These are phyloP conservation scores for Cephalopterus ornatus DNA, from an alignment of 2,113 vertebrate species.

Conservation along the genomic window DNA sequence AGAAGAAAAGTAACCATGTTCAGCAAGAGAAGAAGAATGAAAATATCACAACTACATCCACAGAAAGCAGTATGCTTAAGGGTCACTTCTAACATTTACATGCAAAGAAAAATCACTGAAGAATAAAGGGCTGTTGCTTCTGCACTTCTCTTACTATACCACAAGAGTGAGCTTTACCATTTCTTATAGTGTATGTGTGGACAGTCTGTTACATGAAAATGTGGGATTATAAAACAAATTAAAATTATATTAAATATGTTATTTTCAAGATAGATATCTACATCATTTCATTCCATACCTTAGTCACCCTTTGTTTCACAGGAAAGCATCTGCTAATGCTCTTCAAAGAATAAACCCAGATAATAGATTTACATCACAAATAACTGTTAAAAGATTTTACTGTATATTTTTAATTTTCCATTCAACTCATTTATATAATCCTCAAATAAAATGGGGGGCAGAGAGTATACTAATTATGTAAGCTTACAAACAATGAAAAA, in stretches of 20 bases:
- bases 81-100: conserved; percentile 16
- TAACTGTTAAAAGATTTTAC: neutral
- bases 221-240: neutral
- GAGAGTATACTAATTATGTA: neutral
- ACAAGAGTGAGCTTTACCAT: conserved; percentile 57
- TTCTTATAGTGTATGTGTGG: neutral
- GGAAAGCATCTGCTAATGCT: conserved; percentile 21
- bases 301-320: neutral
- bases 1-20: neutral
- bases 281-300: neutral
- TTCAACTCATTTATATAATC: conserved; percentile 1
- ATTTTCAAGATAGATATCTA: conserved; percentile 24
- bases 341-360: conserved; percentile 48
- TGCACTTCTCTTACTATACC: conserved; percentile 55
- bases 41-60: neutral
- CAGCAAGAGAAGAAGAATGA: neutral
- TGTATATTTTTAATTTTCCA: neutral
- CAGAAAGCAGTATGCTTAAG: neutral
- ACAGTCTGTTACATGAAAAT: conserved; percentile 24
- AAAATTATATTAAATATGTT: conserved; percentile 7
- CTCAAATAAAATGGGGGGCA: neutral
- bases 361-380: neutral
- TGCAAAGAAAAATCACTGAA: neutral
- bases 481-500: neutral
- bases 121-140: conserved; percentile 40